phyloP scores from a whole-genome alignment of 30 jellyfish, hydroid and myxozoan species.

The Aurelia aurita region DNA sequence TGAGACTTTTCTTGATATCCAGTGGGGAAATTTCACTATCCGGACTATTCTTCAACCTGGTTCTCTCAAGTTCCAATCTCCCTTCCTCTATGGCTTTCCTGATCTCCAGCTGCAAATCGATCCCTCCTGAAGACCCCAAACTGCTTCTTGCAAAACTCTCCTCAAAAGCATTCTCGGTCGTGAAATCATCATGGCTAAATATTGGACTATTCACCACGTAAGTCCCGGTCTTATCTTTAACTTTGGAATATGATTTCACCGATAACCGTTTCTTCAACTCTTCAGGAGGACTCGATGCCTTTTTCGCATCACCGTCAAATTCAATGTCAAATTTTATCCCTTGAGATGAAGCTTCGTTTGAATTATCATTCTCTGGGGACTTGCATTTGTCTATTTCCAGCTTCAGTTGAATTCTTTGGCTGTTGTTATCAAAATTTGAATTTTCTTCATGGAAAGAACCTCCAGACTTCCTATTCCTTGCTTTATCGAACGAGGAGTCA shows the following conservation, averaged over 20 bases:
- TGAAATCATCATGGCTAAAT: conserved; percentile 28
- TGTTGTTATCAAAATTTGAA: neutral
- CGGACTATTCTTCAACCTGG: neutral
- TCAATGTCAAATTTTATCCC: conserved; percentile 45
- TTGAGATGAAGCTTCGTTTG: conserved; percentile 10
- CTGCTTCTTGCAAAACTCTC: conserved; percentile 34
- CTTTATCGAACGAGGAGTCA: too few species aligned
- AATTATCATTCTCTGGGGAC: neutral
- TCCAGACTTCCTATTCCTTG: neutral
- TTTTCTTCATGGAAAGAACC: neutral
- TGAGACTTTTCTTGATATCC: neutral
- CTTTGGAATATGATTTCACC: neutral
- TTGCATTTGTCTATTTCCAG: conserved; percentile 12
- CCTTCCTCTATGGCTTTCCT: conserved; percentile 38
- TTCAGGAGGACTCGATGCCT: conserved; percentile 31
- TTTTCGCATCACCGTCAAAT: conserved; percentile 18
- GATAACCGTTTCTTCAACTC: conserved; percentile 39
- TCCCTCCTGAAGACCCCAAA: conserved; percentile 38
- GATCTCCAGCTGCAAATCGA: conserved; percentile 33
- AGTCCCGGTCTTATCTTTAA: conserved; percentile 45
- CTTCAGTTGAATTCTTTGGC: conserved; percentile 3
- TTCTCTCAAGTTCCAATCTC: conserved; percentile 12
- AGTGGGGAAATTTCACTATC: neutral
- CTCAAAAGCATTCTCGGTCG: conserved; percentile 3
- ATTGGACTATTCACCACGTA: conserved; percentile 57